These are phyloP conservation scores for Popillia japonica DNA, from an alignment of 1,140 invertebrate genomes.

Conservation along the genomic window DNA sequence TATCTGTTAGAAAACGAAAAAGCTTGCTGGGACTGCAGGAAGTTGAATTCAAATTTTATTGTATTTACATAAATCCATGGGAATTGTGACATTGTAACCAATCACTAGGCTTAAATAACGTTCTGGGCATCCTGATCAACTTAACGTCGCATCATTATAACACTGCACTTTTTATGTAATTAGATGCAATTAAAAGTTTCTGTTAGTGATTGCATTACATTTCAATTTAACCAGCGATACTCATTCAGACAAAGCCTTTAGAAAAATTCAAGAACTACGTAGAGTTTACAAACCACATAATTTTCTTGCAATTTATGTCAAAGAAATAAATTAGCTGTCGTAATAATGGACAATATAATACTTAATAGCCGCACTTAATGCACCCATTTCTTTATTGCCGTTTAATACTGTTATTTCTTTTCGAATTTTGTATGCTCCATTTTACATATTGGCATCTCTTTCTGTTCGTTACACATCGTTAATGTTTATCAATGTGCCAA, in stretches of 20 bases:
- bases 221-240: background rate
- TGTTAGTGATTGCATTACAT: background rate
- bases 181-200: too few species aligned
- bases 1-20: background rate
- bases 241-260: background rate
- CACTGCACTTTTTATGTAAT: too few species aligned
- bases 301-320: background rate
- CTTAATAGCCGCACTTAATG: background rate
- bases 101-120: too few species aligned
- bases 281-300: background rate
- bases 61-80: background rate
- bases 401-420: background rate
- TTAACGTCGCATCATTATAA: too few species aligned
- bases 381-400: background rate
- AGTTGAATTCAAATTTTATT: background rate
- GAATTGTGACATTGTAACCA: background rate
- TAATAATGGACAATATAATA: background rate
- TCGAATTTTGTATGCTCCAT: background rate
- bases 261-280: background rate
- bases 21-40: background rate
- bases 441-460: background rate
- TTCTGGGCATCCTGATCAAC: too few species aligned
- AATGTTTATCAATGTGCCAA: background rate
- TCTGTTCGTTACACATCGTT: conserved; percentile 26
- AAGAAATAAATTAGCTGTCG: background rate